phyloP scores from a whole-genome alignment of 2,888 invertebrate genomes.

The Microctonus brassicae region DNA sequence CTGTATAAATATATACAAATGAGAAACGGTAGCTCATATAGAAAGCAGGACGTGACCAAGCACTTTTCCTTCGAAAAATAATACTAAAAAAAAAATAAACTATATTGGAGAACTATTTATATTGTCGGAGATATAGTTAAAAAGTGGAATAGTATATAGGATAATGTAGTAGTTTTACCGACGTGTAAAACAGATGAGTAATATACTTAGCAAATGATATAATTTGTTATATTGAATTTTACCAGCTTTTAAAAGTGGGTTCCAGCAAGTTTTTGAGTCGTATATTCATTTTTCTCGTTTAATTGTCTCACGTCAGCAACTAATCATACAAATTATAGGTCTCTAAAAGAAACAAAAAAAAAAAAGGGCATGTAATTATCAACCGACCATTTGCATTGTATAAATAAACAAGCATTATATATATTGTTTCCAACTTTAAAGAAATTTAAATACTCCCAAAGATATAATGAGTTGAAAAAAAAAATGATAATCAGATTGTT shows the following conservation, averaged over 20 bases:
- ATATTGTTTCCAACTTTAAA: too few species aligned
- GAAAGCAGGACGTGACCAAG: slow-evolving; percentile 58
- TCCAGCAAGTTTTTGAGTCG: too few species aligned
- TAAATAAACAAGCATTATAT: slow-evolving; percentile 46
- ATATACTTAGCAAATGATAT: neutral
- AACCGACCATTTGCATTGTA: slow-evolving; percentile 22
- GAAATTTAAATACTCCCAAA: too few species aligned
- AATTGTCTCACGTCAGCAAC: slow-evolving; percentile 56
- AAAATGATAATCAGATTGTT: too few species aligned
- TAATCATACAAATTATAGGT: slow-evolving; percentile 57
- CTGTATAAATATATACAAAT: slow-evolving; percentile 14
- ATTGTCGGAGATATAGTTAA: slow-evolving; percentile 21
- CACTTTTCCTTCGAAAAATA: slow-evolving; percentile 50
- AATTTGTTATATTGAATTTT: slow-evolving; percentile 9
- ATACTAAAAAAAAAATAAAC: slow-evolving; percentile 45
- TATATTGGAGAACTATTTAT: slow-evolving; percentile 8
- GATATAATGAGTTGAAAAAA: neutral
- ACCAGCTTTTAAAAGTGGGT: slow-evolving; percentile 31
- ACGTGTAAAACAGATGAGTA: neutral
- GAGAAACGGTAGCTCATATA: slow-evolving; percentile 25
- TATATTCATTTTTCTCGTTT: slow-evolving; percentile 39
- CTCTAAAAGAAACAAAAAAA: slow-evolving; percentile 26
- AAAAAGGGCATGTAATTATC: slow-evolving; percentile 43
- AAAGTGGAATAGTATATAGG: slow-evolving; percentile 40
- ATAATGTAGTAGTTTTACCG: neutral